Evolutionary conservation across 2,888 invertebrate species (phyloP).

Genomic region (Chymomyza caudatula): DNA sequence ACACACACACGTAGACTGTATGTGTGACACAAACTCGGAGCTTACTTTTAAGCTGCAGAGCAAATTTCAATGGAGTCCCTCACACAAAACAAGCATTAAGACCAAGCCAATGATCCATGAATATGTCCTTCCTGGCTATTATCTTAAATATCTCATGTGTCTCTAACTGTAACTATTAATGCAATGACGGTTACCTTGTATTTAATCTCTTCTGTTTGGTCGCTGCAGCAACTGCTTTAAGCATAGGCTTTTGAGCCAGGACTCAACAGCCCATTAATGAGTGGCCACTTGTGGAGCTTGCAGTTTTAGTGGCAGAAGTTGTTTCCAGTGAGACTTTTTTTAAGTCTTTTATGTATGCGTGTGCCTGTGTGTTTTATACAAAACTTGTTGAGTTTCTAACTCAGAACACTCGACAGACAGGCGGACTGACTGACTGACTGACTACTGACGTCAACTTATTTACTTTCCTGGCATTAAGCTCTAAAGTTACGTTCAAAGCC

Average conservation of each 20-base stretch:
- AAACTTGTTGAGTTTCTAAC: not conserved
- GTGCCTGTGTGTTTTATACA: not conserved
- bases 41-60: not conserved
- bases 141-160: not conserved
- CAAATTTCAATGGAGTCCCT: not conserved
- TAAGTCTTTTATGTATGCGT: too few species aligned
- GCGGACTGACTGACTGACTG: too few species aligned
- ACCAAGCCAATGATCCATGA: not conserved
- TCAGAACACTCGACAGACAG: not conserved
- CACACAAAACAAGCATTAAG: not conserved
- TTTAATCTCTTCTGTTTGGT: not conserved
- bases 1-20: too few species aligned
- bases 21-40: too few species aligned
- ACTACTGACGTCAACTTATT: conserved; percentile 5
- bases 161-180: not conserved
- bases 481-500: not conserved
- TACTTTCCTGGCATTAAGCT: conserved; percentile 8
- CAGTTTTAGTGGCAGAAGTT: not conserved
- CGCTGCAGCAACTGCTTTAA: not conserved
- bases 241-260: not conserved
- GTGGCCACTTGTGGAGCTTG: not conserved
- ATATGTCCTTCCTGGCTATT: not conserved
- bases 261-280: not conserved
- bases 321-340: too few species aligned
- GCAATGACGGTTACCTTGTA: not conserved